These are phyloP conservation scores for Meloidogyne floridensis DNA, from an alignment of 1,140 invertebrate species.

Conservation along the genomic window DNA sequence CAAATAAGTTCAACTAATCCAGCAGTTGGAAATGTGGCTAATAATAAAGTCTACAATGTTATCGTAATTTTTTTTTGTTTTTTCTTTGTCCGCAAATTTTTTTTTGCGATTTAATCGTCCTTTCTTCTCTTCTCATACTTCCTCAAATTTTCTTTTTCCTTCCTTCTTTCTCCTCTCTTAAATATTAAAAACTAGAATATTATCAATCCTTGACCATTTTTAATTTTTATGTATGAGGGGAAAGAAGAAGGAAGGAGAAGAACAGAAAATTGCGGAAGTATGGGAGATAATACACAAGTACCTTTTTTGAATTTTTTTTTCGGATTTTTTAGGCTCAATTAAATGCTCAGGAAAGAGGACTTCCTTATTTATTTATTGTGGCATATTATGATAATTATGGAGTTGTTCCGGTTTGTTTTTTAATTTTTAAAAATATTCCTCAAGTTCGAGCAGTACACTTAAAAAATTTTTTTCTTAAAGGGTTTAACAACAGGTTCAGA, in stretches of 20 bases:
- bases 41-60: constrained; percentile 44
- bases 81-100: constrained; percentile 5
- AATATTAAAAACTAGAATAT: too few species aligned
- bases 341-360: constrained; percentile 73
- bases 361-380: constrained; percentile 71
- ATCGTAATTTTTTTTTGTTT: constrained; percentile 43
- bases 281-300: too few species aligned
- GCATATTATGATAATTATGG: constrained; percentile 90
- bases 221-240: too few species aligned
- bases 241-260: too few species aligned
- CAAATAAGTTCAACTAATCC: constrained; percentile 35
- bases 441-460: too few species aligned
- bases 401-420: constrained; percentile 78
- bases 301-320: background rate
- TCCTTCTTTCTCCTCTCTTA: too few species aligned
- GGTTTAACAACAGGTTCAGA: constrained; percentile 82
- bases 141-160: too few species aligned
- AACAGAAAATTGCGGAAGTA: too few species aligned
- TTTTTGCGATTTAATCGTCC: background rate
- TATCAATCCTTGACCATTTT: too few species aligned
- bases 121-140: too few species aligned
- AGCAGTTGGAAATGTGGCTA: constrained; percentile 19
- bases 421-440: background rate
- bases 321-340: constrained; percentile 78
- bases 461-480: constrained; percentile 67